A percentile compares a stretch with the other conserved stretches of the same genome.
Conservation (phyloP, 1,140 invertebrate species). For the Bombus picipes region DNA sequence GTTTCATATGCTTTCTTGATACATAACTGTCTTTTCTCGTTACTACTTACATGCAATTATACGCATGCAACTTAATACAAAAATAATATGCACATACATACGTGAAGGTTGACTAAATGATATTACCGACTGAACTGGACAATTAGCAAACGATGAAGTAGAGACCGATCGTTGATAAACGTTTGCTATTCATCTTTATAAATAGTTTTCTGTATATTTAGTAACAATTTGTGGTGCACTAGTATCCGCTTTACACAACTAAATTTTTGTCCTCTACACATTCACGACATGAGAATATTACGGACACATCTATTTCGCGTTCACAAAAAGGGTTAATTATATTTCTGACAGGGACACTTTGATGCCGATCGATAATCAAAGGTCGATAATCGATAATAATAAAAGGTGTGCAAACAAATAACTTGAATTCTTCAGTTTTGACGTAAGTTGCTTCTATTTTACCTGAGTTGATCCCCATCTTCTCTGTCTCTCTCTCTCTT, state of each 20-base stretch:
- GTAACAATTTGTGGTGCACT: background rate
- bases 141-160: background rate
- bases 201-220: constrained; percentile 67
- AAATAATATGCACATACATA: background rate
- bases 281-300: constrained; percentile 1
- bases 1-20: background rate
- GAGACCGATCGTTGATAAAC: constrained; percentile 49
- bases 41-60: background rate
- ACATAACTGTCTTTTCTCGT: background rate
- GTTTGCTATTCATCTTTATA: constrained; percentile 47
- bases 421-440: background rate
- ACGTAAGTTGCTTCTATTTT: background rate
- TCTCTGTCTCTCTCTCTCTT: background rate
- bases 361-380: constrained; percentile 40
- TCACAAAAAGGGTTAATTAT: background rate
- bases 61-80: background rate
- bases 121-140: constrained; percentile 33
- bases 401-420: constrained; percentile 7
- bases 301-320: background rate
- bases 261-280: background rate
- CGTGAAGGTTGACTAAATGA: constrained; percentile 14
- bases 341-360: background rate
- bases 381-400: no score
- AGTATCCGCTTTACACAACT: background rate
- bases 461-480: background rate